Evolutionary conservation across 2,888 invertebrate species (phyloP), one percentile per base, ranked within the genome.

Genomic region (Pollenia angustigena): DNA sequence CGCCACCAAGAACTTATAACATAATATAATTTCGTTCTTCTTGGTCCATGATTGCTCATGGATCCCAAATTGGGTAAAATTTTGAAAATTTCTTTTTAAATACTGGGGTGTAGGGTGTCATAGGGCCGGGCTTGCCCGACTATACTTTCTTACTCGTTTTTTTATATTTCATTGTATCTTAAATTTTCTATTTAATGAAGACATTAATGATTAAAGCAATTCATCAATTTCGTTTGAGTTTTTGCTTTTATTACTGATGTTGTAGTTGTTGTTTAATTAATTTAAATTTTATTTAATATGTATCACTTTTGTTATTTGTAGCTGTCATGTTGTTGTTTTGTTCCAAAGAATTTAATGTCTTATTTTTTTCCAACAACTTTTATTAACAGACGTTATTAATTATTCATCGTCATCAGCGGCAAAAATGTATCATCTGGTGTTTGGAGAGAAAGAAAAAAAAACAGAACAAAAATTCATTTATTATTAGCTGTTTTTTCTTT

Each of bases 161-260:
- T 58, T 10, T 10, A 44, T 46, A 62, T 40, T 62, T 50, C 48
- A 52, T 62, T 82, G 23, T 69, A n/a, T 75, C 44, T 74, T 16
- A 18, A 46, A 66, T 68, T 78, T 14, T 46, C n/a, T 69, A 54
- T 71, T 81, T 81, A 81, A 87, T 87, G 56, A 84, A 87, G 87
- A 87, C 87, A 78, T 87, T 83, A 81, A 84, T 81, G 72, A 75
- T 76, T 46, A 81, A 71, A 78, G 84, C 84, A 78, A 87, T 87
- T 84, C 87, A 87, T 87, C 87, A 87, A 87, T 81, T 84, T 85
- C 44, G 80, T 64, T 81, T 52, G 62, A 18, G 12, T 72, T 42
- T 54, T 52, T 52, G 40, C 62, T 79, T 68, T 48, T 14, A 54
- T 80, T 68, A 1, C 44, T 74, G n/a, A 76, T 58, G 32, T 40